Evolutionary conservation across 2,113 vertebrate species (phyloP), one percentile per base, ranked within the genome.

Genomic region (Paramisgurnus dabryanus): DNA sequence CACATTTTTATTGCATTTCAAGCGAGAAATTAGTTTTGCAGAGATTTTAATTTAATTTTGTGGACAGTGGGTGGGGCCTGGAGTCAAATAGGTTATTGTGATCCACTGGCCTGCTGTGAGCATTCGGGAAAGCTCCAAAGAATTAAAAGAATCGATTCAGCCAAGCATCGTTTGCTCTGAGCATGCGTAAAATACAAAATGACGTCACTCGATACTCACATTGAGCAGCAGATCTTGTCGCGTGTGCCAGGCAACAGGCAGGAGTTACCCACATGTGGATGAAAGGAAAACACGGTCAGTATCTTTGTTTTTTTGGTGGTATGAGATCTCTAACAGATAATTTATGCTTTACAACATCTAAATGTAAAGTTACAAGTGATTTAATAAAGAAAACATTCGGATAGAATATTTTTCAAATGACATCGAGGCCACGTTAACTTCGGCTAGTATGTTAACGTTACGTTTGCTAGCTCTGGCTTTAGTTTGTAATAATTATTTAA

Each of bases 201-300:
- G 41, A 73, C 79, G 60, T 66, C 49, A 72, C 53, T 6, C 4
- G 13, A n/a, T 12, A 27, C 3, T 80, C 18, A 39, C 69, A n/a
- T 6, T n/a, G 47, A 53, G 22, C 69, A 53, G 22, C 69, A n/a
- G 79, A 27, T 58, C 69, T 74, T 34, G 70, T 80, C 17, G 68
- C 17, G 53, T 55, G 63, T 3, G 12, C 43, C 2, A 50, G 73
- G 43, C 45, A 27, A 15, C 0, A 50, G 72, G 80, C 55, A 76
- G 71, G 63, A 81, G 64, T 69, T 53, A 41, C 3, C 22, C 80
- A 76, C 80, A 81, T 81, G 80, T 81, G 66, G 64, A 76, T 81
- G 72, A 76, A 76, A 67, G 53, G 71, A 81, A 76, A 69, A 69
- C 55, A 27, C 64, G 65, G 80, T 81, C 27, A 55, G 72, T 76